Base-by-base conservation (phyloP, 2,113 vertebrate species). In the Etheostoma spectabile region DNA sequence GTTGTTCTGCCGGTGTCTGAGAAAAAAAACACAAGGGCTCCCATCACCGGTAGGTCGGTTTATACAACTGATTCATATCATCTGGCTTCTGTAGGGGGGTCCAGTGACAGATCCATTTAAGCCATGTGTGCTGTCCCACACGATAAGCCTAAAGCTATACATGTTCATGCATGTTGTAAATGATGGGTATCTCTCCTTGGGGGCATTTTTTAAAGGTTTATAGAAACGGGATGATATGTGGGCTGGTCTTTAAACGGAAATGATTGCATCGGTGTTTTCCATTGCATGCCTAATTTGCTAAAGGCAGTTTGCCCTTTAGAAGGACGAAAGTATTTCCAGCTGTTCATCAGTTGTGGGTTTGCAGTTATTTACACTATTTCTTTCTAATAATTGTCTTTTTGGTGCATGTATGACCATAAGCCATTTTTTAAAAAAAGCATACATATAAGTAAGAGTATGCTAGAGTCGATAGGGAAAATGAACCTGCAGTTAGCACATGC, bases 1-100 rank as follows among this genome's bases (percentile, higher is more conserved):
- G 80, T 69, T 59, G 75, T 74, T 75, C 35, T 12, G 19, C 74
- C 74, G 78, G 68, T 78, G 56, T 84, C 33, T 82, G 65, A 76
- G 33, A 68, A 78, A 60, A 67, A 27, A 49, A 87, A 75, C 68
- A 75, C 59, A 49, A 63, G 75, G 78, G 80, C 69, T 4, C 21
- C 21, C 53, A 56, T 61, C 80, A 14, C 46, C 65, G 77, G 55
- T 81, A 71, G 60, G 55, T 74, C 71, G 60, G 55, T 74, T 83
- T 80, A 57, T 48, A 63, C 65, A 71, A 53, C 57, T 84, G 83
- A 77, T 82, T 86, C 72, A 49, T 77, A 57, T 80, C 68, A 72
- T 84, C 52, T 68, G 66, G 55, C 53, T 65, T 42, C 38, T 42
- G 38, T 42, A 11, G 75, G n/a, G 68, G 74, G 33, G 63, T 57